Percentiles rank a stretch among this genome's conserved stretches.
Conservation (phyloP, 2,797 vertebrate genomes). For the Urocyon cinereoargenteus region DNA sequence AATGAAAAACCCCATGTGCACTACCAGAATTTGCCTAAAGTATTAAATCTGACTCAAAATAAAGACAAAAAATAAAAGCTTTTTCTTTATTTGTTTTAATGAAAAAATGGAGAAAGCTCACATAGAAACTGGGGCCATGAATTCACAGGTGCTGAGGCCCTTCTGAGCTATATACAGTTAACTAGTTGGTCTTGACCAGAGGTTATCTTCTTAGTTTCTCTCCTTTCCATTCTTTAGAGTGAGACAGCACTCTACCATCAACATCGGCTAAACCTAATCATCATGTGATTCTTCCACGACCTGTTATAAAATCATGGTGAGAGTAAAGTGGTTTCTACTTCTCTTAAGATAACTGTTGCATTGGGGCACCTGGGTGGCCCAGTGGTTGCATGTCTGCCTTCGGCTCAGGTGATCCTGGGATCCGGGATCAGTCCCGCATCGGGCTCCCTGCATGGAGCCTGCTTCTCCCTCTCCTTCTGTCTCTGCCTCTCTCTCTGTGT, state of each 20-base stretch:
- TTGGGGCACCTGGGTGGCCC: too few species aligned
- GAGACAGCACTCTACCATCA: background rate
- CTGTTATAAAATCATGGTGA: background rate
- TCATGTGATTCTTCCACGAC: background rate
- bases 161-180: background rate
- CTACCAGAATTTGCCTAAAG: background rate
- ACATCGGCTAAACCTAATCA: background rate
- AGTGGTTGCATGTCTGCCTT: too few species aligned
- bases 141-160: background rate
- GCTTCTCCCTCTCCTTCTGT: too few species aligned
- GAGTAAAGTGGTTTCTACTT: background rate
- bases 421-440: too few species aligned
- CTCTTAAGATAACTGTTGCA: background rate
- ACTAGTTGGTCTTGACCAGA: background rate
- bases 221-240: background rate
- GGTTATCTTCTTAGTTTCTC: background rate
- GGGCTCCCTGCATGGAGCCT: too few species aligned
- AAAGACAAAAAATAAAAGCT: background rate
- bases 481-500: too few species aligned
- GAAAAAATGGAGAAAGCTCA: background rate
- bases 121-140: background rate
- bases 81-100: background rate
- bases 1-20: background rate
- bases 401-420: too few species aligned
- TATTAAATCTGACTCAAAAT: background rate